Base-by-base conservation (phyloP, 2,888 invertebrate species). In the Cremastinae sp. region DNA sequence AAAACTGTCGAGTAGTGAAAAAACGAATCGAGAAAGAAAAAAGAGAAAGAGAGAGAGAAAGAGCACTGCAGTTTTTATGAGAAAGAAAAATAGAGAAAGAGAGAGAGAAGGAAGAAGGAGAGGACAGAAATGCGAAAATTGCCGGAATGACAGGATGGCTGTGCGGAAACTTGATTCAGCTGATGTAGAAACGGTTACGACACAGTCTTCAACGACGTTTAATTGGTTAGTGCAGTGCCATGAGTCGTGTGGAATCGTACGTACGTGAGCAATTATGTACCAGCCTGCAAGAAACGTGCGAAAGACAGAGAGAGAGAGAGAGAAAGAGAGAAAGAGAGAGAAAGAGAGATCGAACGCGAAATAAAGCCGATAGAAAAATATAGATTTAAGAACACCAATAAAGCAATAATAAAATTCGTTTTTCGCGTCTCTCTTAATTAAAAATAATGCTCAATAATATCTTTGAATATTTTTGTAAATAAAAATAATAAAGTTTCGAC, bases 191-290 rank as follows among this genome's bases (percentile, higher is more conserved):
- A 28, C 2, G 28, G 70, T 68, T 64, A 59, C 65, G 65, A 12
- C 47, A 12, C 47, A 65, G 76, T 77, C 76, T 66, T 64, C 53
- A 73, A 59, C 62, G 69, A 70, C 76, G 65, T 79, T 79, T 80
- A 79, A 80, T 80, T 80, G 79, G 79, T 58, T 75, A 59, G 72
- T 75, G 68, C 64, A 73, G 76, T 73, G 38, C 49, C 58, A 51
- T 41, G 68, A 61, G 75, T 79, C 75, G 75, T 53, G 72, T 75
- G 71, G 65, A 79, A 74, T 74, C 58, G 74, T 72, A 74, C 77
- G 71, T 79, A 80, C 78, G 79, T 79, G 79, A 80, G 77, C 79
- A 80, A 80, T 80, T 80, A 80, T 80, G 65, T 75, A 75, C 74
- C 69, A 78, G 74, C 61, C 69, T 16, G 41, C 58, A 20, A 43